Evolutionary conservation across 2,113 vertebrate species (phyloP), one percentile per base, ranked within the genome.

Genomic region (Ginglymostoma cirratum): DNA sequence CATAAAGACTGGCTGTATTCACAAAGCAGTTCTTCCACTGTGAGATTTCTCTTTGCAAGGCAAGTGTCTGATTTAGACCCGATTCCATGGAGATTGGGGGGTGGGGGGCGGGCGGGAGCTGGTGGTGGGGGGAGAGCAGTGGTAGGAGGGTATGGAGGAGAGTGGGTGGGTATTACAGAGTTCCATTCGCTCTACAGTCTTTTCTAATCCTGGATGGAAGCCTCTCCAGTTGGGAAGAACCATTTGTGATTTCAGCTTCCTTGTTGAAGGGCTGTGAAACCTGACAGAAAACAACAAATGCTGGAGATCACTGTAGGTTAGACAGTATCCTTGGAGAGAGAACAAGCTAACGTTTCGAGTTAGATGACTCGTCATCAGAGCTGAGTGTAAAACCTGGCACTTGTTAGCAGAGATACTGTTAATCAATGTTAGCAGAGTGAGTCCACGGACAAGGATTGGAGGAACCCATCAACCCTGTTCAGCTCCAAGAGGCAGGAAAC

Each of bases 1-100:
- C 67, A 52, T 72, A 72, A 72, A 19, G 42, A 52, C 66, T 95
- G 94, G 94, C 94, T 95, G 69, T 95, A 52, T 95, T 95, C 94
- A 95, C 94, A 95, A 95, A 95, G 94, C 94, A 95, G 67, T 95
- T 70, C 94, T 34, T 45, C 27, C 27, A 5, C 38, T 72, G 67
- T 61, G 66, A 66, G 34, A 42, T 5, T 17, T 23, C n/a, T 24
- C 85, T 55, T 87, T 19, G 85, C 52, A 87, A 52, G 34, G 65
- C 34, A 65, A 93, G 38, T 23, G 38, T 24, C 65, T 66, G 21
- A 38, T 2, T 83, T 0, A 30, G 52, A 52, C 52, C 45, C 30
- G 42, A 10, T 70, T 72, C 67, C 38, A 15, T 21, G 69, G 14
- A 72, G 67, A 48, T 70, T 67, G 24, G 10, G 1, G 15, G 23